Evolutionary conservation across 1,140 invertebrate genomes (phyloP), one percentile per base, ranked within the genome.

Genomic region (Paraescarpia echinospica): DNA sequence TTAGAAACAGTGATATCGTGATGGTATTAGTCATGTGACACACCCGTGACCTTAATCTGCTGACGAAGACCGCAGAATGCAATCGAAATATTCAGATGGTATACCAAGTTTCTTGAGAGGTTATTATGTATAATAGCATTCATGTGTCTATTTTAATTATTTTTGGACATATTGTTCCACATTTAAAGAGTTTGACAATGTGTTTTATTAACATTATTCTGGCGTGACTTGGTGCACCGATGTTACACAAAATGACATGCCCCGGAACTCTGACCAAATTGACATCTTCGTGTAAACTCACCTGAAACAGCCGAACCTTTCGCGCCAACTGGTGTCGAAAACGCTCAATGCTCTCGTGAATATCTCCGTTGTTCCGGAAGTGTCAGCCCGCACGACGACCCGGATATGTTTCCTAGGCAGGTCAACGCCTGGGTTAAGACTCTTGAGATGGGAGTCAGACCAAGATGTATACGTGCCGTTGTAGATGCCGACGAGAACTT

Each of bases 291-390:
- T 2, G 27, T 18, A 77, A 22, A 34, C 90, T 18, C 4, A 34
- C 33, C 90, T 90, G 90, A 93, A 93, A 4, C 41, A 35, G 27
- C 93, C 93, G 41, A 92, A 92, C 12, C 88, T 91, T 14, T 91
- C 41, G n/a, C 93, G 90, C 95, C 95, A 95, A 14, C 92, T 89
- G 22, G 92, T 91, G 77, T 92, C 93, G 48, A 94, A 93, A 5
- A 93, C 89, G 34, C 93, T 93, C 89, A 95, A 92, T 14, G 94
- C 94, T 5, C 88, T 34, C 1, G 95, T 95, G 91, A 95, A 95
- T 22, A 93, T 94, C 35, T 91, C 92, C 18, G 95, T 95, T 33
- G 94, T 94, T 18, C 95, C 95, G 9, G 95, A 94, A 22, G 93
- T 93, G 91, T 94, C 94, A 9, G 92, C 27, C 12, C 95, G 92